These are phyloP conservation scores for Nerophis lumbriciformis DNA, from an alignment of 2,113 vertebrate species.

Conservation along the genomic window DNA sequence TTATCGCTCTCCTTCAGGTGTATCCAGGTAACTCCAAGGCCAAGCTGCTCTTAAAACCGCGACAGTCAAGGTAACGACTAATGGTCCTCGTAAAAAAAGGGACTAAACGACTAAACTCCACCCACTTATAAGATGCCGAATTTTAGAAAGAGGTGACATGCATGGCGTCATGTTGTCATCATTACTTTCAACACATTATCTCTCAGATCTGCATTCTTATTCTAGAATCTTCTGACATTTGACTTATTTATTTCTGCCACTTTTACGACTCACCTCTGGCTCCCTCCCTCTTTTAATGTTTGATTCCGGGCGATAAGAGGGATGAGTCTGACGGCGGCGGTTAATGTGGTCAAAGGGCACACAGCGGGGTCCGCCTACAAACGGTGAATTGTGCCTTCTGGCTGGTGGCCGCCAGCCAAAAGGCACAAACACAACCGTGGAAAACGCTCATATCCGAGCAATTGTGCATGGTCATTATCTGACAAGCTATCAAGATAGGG, in stretches of 20 bases:
- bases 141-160: constrained; percentile 7
- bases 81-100: constrained; percentile 67
- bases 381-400: constrained; percentile 8
- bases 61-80: constrained; percentile 79
- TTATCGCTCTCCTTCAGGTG: constrained; percentile 74
- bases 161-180: not conserved
- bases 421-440: constrained; percentile 24
- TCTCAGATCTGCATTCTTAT: not conserved
- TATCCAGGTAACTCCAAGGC: constrained; percentile 84
- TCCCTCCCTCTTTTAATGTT: constrained; percentile 69
- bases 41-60: constrained; percentile 72
- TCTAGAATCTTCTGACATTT: not conserved
- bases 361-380: constrained; percentile 28
- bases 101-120: constrained; percentile 54
- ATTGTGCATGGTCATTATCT: constrained; percentile 58
- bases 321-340: constrained; percentile 56
- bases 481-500: constrained; percentile 59
- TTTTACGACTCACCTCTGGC: constrained; percentile 52
- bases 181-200: too few species aligned
- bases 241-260: constrained; percentile 38
- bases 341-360: constrained; percentile 78
- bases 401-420: constrained; percentile 39
- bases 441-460: constrained; percentile 48
- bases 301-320: constrained; percentile 71
- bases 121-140: constrained; percentile 29